Conservation (phyloP, 2,113 vertebrate genomes). For the Indicator indicator region DNA sequence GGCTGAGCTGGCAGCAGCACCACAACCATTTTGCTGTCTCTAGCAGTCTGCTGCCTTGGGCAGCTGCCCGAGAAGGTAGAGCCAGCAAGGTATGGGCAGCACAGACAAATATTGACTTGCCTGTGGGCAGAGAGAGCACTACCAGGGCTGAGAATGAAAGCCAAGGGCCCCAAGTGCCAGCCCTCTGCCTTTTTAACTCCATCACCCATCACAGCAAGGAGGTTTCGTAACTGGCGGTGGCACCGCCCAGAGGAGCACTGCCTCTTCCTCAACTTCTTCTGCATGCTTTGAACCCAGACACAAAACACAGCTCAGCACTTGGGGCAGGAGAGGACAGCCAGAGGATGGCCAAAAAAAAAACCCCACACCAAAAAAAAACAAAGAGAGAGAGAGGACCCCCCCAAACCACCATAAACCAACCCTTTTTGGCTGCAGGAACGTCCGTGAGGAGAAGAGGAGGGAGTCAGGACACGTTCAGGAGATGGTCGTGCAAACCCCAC, state of each 20-base stretch:
- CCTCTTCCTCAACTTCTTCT: not conserved
- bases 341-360: not conserved
- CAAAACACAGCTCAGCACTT: not conserved
- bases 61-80: not conserved
- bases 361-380: not conserved
- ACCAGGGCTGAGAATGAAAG: not conserved
- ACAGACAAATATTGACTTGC: not conserved
- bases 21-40: not conserved
- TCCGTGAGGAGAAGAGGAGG: accelerated
- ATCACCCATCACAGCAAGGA: not conserved
- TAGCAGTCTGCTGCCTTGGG: not conserved
- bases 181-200: not conserved
- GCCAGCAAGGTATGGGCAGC: not conserved
- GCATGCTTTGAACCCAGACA: not conserved
- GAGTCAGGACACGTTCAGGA: accelerated
- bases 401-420: too few species aligned
- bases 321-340: accelerated
- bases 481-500: not conserved
- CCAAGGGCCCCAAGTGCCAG: not conserved
- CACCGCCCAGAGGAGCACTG: not conserved
- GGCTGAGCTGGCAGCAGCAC: not conserved
- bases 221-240: accelerated
- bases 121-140: not conserved
- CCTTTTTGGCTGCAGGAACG: accelerated
- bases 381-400: too few species aligned